These are phyloP conservation scores for Dryobates pubescens DNA, from an alignment of 2,797 vertebrate species.

Conservation along the genomic window DNA sequence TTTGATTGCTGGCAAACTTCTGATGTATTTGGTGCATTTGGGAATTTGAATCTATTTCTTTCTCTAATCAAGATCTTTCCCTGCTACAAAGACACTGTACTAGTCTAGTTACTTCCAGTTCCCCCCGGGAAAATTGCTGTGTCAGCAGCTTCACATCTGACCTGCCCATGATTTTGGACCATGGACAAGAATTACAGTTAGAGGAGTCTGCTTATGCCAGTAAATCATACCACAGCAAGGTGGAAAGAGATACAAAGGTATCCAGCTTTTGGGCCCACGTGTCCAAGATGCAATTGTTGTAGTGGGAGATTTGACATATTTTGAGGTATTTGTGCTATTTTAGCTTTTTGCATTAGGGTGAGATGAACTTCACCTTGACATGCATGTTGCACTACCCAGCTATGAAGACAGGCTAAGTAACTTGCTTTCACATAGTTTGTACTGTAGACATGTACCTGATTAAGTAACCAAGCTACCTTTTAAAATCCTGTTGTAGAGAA, in stretches of 20 bases:
- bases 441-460: background rate
- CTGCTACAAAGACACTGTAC: background rate
- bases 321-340: background rate
- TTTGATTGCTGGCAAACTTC: background rate
- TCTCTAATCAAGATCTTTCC: background rate
- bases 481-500: background rate
- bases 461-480: background rate
- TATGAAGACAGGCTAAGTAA: background rate
- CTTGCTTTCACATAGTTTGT: background rate
- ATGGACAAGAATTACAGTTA: background rate
- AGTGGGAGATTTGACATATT: background rate
- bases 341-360: background rate
- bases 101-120: background rate
- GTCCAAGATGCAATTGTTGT: background rate
- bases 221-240: background rate
- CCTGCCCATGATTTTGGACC: background rate
- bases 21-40: background rate
- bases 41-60: background rate
- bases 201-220: background rate
- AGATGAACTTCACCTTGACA: background rate
- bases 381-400: background rate
- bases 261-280: background rate
- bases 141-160: background rate
- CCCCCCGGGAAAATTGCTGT: background rate
- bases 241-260: background rate